phyloP scores from a whole-genome alignment of 2,888 invertebrate species.

The Andrena trimmerana region DNA sequence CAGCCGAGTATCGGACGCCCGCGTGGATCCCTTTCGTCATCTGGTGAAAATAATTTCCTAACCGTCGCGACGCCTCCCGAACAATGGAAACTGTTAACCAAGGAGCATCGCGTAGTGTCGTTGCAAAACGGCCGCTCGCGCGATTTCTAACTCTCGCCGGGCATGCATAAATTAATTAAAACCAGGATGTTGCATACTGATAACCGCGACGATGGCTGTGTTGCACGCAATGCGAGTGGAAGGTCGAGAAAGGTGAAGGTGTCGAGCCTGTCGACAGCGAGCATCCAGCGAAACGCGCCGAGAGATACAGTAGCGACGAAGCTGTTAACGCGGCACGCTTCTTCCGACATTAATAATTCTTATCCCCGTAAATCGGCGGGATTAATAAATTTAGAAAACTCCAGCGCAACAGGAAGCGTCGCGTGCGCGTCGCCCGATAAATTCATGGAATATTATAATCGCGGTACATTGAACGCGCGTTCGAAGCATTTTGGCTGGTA shows the following conservation, averaged over 20 bases:
- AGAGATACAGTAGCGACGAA: not conserved
- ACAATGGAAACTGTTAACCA: constrained; percentile 42
- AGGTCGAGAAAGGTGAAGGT: constrained; percentile 37
- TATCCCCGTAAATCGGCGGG: not conserved
- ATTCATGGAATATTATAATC: constrained; percentile 25
- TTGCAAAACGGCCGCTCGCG: constrained; percentile 13
- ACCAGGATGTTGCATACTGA: constrained; percentile 45
- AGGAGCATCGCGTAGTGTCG: constrained; percentile 20
- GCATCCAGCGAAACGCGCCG: not conserved
- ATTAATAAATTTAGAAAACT: not conserved
- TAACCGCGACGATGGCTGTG: constrained; percentile 4
- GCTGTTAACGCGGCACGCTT: not conserved
- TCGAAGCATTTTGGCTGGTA: not conserved
- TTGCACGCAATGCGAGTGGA: not conserved
- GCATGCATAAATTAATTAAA: constrained; percentile 48
- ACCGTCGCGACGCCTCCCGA: constrained; percentile 15
- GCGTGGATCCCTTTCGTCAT: constrained; percentile 19
- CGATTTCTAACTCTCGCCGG: constrained; percentile 11
- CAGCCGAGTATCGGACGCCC: not conserved
- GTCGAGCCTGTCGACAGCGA: constrained; percentile 1
- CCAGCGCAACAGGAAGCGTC: not conserved
- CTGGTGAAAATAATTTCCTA: constrained; percentile 29
- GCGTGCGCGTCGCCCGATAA: constrained; percentile 13
- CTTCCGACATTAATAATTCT: not conserved
- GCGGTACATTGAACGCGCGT: constrained; percentile 19